A percentile compares a stretch with the other conserved stretches of the same genome.
These are phyloP conservation scores for Oncorhynchus kisutch DNA, from an alignment of 2,113 vertebrate species.

Conservation along the genomic window DNA sequence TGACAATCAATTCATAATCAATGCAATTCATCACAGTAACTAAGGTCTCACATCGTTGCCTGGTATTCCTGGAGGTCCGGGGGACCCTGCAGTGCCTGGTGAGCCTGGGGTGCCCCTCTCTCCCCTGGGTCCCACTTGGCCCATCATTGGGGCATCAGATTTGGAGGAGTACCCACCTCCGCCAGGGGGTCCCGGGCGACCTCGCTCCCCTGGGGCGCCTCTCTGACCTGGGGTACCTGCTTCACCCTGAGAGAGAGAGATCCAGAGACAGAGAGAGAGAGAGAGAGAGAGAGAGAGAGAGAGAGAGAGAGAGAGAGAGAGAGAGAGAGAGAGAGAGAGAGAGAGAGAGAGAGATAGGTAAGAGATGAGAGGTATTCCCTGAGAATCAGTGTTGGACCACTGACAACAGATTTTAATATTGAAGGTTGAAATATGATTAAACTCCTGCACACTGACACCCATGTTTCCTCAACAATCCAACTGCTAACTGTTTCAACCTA, in stretches of 20 bases:
- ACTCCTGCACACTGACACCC: no score
- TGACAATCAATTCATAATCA: no score
- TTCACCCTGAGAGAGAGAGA: slow-evolving; percentile 78
- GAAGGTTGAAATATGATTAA: no score
- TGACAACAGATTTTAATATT: no score
- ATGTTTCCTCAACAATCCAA: no score
- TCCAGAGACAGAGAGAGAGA: neutral
- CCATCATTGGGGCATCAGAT: slow-evolving; percentile 81
- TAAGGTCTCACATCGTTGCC: slow-evolving; percentile 83
- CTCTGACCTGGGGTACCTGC: slow-evolving; percentile 78
- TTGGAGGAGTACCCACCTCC: slow-evolving; percentile 79
- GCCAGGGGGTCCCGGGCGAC: slow-evolving; percentile 86
- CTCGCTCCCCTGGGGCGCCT: slow-evolving; percentile 85
- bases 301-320: neutral
- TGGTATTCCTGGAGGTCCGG: slow-evolving; percentile 80
- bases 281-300: no score
- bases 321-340: neutral
- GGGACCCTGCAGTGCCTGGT: slow-evolving; percentile 71
- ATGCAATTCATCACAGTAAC: no score
- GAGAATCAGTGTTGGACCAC: no score
- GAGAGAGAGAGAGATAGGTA: neutral
- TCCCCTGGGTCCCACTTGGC: slow-evolving; percentile 82
- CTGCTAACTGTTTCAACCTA: no score
- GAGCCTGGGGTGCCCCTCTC: slow-evolving; percentile 85
- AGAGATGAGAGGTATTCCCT: no score